Evolutionary conservation across 2,797 vertebrate species (phyloP).

Genomic region (Cottoperca gobio): DNA sequence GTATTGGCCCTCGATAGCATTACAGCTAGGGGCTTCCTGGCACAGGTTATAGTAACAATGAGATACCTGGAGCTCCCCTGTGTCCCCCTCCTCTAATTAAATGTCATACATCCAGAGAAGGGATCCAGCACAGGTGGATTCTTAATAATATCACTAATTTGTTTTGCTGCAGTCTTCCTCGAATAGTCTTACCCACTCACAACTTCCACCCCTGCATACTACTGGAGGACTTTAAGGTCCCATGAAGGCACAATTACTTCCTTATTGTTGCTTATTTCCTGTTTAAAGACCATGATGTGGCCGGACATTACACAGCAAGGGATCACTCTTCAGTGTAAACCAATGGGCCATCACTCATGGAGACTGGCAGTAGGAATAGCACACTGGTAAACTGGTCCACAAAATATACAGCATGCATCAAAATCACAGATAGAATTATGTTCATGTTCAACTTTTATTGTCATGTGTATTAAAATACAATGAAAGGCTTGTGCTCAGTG

Average conservation of each 20-base stretch:
- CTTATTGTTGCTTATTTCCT: background rate
- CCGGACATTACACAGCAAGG: background rate
- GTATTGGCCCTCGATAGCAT: background rate
- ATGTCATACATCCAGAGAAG: background rate
- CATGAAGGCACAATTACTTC: background rate
- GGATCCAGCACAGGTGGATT: background rate
- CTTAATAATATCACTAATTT: background rate
- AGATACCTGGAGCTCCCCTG: background rate
- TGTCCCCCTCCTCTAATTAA: slow-evolving; percentile 9
- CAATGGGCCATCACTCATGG: background rate
- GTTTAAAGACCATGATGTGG: background rate
- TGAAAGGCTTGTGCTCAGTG: no score
- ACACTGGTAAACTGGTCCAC: background rate
- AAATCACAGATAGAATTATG: background rate
- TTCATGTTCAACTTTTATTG: no score
- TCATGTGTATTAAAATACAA: no score
- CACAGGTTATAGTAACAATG: background rate
- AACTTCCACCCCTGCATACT: background rate
- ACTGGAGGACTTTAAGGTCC: background rate
- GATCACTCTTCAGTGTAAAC: background rate
- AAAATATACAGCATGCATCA: no score
- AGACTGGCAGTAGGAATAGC: background rate
- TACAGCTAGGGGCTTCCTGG: background rate
- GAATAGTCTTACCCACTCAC: background rate
- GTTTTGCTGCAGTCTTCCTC: slow-evolving; percentile 5